Percentiles rank a stretch among this genome's conserved stretches.
Evolutionary conservation across 1,140 invertebrate genomes (phyloP).

Genomic region (Caenorhabditis tropicalis): DNA sequence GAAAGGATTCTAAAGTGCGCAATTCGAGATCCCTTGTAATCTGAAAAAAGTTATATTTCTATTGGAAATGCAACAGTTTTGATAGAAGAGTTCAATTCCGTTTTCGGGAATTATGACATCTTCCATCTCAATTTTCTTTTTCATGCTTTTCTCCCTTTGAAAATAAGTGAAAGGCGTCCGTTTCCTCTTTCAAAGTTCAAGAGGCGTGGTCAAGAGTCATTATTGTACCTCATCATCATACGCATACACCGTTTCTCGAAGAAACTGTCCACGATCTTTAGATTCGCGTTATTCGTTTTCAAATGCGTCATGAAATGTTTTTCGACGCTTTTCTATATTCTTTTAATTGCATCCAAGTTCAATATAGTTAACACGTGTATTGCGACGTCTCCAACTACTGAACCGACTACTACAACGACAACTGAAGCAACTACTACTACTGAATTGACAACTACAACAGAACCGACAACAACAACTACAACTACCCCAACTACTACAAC

Average conservation of each 20-base stretch:
- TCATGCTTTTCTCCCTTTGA: not conserved
- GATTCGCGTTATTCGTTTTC: not conserved
- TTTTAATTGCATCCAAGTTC: not conserved
- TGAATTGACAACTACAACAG: conserved; percentile 20
- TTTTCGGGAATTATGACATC: conserved; percentile 10
- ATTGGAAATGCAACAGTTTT: not conserved
- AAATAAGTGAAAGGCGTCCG: conserved; percentile 25
- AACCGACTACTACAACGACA: not conserved
- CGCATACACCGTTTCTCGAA: conserved; percentile 2
- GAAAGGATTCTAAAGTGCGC: too few relatives aligned
- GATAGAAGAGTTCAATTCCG: not conserved
- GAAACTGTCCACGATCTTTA: conserved; percentile 17
- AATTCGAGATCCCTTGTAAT: too few relatives aligned
- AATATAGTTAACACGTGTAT: conserved; percentile 5
- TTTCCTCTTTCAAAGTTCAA: conserved; percentile 35
- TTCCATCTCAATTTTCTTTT: not conserved
- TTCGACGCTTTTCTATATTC: conserved; percentile 23
- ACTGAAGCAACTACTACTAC: not conserved
- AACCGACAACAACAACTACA: not conserved
- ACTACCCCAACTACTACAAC: not conserved
- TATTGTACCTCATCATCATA: not conserved
- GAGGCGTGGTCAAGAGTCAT: conserved; percentile 42
- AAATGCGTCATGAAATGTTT: conserved; percentile 40
- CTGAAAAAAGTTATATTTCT: not conserved
- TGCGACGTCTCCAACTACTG: not conserved